A percentile compares a stretch with the other conserved stretches of the same genome.
These are phyloP conservation scores for Aleiodes sp. DNA, from an alignment of 1,140 invertebrate genomes.

Conservation along the genomic window DNA sequence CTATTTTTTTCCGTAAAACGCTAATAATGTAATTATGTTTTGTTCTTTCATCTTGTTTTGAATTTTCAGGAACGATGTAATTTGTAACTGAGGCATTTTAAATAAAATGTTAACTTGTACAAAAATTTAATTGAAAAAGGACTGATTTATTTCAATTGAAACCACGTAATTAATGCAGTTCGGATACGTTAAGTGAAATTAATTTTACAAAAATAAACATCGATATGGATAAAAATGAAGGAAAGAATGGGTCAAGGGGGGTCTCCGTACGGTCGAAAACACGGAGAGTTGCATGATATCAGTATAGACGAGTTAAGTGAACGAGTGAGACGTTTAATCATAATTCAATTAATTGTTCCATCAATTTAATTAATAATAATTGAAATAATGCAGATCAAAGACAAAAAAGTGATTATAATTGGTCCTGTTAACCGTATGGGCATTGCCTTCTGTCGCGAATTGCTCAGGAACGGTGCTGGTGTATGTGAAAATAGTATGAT, in stretches of 20 bases:
- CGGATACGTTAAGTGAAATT: no score
- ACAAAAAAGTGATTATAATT: slow-evolving; percentile 64
- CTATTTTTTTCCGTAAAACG: neutral
- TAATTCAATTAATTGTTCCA: neutral
- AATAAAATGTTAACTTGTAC: slow-evolving; percentile 12
- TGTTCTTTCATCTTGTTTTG: neutral
- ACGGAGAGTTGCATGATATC: neutral
- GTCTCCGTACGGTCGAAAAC: neutral
- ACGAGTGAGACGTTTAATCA: neutral
- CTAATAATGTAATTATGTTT: neutral
- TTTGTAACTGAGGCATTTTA: slow-evolving; percentile 1
- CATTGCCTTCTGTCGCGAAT: slow-evolving; percentile 60
- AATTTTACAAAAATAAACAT: neutral
- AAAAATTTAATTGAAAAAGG: no score
- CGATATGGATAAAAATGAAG: neutral
- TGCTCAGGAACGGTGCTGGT: slow-evolving; percentile 60
- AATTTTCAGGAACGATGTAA: neutral
- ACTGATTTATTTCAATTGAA: no score
- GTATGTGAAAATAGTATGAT: slow-evolving; percentile 47
- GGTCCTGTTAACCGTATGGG: slow-evolving; percentile 64
- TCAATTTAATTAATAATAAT: neutral
- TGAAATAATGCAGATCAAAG: slow-evolving; percentile 53
- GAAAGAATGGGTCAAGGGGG: neutral
- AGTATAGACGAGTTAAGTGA: neutral
- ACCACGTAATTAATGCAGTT: no score